phyloP scores from a whole-genome alignment of 2,113 vertebrate genomes.

The Puma concolor region DNA sequence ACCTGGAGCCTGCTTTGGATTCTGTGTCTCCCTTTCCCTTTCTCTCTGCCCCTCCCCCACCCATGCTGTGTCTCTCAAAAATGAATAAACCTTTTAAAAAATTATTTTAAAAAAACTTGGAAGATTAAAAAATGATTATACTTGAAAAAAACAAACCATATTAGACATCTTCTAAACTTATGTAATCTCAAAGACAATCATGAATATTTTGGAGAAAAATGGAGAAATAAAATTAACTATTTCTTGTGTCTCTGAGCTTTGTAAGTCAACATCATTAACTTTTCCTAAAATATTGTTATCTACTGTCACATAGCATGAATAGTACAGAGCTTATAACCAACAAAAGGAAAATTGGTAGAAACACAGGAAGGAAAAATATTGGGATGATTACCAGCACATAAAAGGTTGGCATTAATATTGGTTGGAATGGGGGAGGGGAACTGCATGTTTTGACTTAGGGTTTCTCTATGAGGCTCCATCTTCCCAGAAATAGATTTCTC shows the following conservation, averaged over 20 bases:
- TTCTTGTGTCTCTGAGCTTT: neutral
- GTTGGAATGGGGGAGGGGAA: neutral
- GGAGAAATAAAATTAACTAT: conserved; percentile 54
- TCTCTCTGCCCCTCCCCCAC: too few species aligned
- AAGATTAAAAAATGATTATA: conserved; percentile 34
- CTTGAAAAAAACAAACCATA: neutral
- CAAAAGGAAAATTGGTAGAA: conserved; percentile 1
- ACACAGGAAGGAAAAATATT: neutral
- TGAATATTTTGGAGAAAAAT: neutral
- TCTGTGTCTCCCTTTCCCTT: too few species aligned
- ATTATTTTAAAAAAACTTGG: neutral
- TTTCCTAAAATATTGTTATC: neutral
- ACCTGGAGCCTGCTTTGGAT: too few species aligned
- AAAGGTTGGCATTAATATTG: neutral
- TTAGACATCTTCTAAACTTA: neutral
- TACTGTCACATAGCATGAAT: neutral
- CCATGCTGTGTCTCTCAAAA: too few species aligned
- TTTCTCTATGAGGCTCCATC: neutral
- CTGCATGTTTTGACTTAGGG: neutral
- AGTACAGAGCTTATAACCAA: neutral
- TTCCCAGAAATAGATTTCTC: neutral
- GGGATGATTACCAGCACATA: neutral
- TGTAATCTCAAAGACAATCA: conserved; percentile 8
- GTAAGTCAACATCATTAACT: conserved; percentile 24
- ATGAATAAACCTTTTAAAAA: too few species aligned